These are phyloP conservation scores for Lepus europaeus DNA, from an alignment of 2,113 vertebrate species.

Conservation along the genomic window DNA sequence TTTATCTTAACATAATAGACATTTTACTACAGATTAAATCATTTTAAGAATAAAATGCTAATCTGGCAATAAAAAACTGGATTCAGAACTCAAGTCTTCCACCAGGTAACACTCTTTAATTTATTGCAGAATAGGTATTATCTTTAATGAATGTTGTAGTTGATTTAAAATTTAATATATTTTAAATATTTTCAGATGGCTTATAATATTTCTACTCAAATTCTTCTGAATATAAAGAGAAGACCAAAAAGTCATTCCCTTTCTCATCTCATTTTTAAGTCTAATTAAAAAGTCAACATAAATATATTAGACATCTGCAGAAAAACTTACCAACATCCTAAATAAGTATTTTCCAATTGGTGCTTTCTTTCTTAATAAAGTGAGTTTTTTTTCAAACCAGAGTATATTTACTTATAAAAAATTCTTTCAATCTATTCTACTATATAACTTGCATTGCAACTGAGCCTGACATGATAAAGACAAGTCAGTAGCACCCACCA, in stretches of 20 bases:
- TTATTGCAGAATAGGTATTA: neutral
- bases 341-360: constrained; percentile 6
- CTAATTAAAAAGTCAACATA: constrained; percentile 30
- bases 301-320: neutral
- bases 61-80: neutral
- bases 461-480: neutral
- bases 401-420: neutral
- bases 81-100: constrained; percentile 8
- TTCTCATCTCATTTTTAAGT: neutral
- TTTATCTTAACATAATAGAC: constrained; percentile 15
- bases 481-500: neutral
- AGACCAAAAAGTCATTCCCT: neutral
- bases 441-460: neutral
- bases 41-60: constrained; percentile 9
- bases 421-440: neutral
- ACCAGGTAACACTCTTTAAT: neutral
- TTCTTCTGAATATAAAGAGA: neutral
- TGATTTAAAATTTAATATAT: constrained; percentile 11
- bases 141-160: neutral
- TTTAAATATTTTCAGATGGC: neutral
- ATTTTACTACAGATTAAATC: neutral
- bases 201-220: neutral
- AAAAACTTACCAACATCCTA: neutral
- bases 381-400: neutral
- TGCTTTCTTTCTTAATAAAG: neutral